phyloP scores from a whole-genome alignment of 2,113 vertebrate species.

The Psilopogon haemacephalus region DNA sequence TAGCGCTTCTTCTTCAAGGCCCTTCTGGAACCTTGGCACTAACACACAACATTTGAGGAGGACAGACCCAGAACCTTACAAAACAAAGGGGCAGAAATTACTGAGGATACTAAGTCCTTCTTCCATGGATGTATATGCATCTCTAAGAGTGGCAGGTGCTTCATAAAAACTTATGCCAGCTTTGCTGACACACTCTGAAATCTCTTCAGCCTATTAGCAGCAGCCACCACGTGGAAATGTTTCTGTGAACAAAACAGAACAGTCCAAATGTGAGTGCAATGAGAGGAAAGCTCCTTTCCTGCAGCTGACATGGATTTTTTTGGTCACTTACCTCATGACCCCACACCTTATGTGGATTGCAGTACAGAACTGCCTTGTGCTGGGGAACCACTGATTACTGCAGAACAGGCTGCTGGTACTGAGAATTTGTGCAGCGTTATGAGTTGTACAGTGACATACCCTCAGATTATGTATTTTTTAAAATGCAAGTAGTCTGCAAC shows the following conservation, averaged over 20 bases:
- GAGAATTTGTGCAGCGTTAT: neutral
- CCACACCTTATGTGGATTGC: neutral
- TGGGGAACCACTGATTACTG: neutral
- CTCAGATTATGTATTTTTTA: neutral
- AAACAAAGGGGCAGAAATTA: neutral
- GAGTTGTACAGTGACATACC: neutral
- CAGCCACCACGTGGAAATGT: slow-evolving; percentile 86
- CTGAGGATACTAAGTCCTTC: neutral
- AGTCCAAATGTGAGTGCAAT: neutral
- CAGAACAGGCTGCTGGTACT: neutral
- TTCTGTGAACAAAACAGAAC: slow-evolving; percentile 76
- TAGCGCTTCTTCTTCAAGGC: neutral
- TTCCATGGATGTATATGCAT: neutral
- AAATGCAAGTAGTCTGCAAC: neutral
- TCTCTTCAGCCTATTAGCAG: slow-evolving; percentile 86
- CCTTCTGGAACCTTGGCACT: neutral
- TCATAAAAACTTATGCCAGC: neutral
- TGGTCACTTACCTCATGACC: neutral
- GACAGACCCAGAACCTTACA: neutral
- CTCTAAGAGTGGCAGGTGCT: neutral
- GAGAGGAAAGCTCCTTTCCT: neutral
- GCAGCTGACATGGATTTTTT: neutral
- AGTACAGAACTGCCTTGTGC: neutral
- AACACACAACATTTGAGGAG: neutral
- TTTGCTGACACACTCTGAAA: slow-evolving; percentile 73